Evolutionary conservation across 1,140 invertebrate species (phyloP), one percentile per base, ranked within the genome.

Genomic region (Drosophila nasuta): DNA sequence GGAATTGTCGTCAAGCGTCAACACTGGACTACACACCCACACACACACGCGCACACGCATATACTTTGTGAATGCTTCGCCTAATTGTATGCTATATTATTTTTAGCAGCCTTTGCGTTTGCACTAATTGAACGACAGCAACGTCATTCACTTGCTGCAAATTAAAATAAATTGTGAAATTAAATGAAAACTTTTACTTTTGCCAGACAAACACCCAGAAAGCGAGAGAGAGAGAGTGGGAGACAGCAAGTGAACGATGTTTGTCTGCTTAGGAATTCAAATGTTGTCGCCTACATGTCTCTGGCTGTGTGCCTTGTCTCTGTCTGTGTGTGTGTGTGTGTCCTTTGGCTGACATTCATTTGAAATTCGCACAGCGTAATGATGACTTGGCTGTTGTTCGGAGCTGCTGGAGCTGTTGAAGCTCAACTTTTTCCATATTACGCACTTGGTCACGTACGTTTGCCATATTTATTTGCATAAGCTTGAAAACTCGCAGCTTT

Each of bases 141-240:
- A 10, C 65, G 25, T 30, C 54, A 54, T 38, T 54, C 59, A 48
- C 56, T 76, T 52, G 69, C 58, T 51, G 78, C 60, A 89, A 89
- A 89, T 89, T 89, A 89, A 89, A 85, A 89, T 89, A 89, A 89
- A 89, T 89, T 85, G 86, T 81, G 77, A 88, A 87, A 88, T 87
- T 88, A 87, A 88, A 83, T 57, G 69, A 52, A 75, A 87, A 87
- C 80, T 87, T 87, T 87, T 88, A 89, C 83, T 82, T 83, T 88
- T 67, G 52, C 59, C 57, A 69, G 57, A 74, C 71, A 60, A 73
- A 51, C 54, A 46, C 41, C 10, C 11, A 13, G 3, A 10, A 0
- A 46, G 15, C 6, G 7, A 11, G 25, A 7, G 25, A 33, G 46
- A 17, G 48, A 13, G 20, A 3, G 20, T 5, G 30, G 10, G 15